These are phyloP conservation scores for Acanthosepion lycidas DNA, from an alignment of 2,888 invertebrate genomes.

Conservation along the genomic window DNA sequence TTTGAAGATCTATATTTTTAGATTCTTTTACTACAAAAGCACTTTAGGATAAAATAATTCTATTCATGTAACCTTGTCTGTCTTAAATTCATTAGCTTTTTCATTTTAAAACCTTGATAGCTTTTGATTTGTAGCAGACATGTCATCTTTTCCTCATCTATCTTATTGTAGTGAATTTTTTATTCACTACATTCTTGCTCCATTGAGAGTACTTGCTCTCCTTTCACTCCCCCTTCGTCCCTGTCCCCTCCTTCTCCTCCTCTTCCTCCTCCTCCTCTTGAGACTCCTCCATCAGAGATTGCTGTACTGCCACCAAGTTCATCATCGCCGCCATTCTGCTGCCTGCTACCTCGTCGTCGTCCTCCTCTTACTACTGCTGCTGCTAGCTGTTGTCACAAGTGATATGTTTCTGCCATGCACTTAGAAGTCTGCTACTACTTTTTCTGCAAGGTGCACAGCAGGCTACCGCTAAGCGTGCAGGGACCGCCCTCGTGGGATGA, in stretches of 20 bases:
- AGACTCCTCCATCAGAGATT: conserved; percentile 21
- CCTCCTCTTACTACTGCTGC: conserved; percentile 21
- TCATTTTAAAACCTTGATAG: not conserved
- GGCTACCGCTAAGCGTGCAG: conserved; percentile 47
- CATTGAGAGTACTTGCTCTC: not conserved
- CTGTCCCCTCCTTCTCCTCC: not conserved
- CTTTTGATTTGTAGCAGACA: not conserved
- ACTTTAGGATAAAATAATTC: not conserved
- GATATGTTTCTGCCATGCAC: conserved; percentile 47
- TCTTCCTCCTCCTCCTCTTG: not conserved
- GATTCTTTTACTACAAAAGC: not conserved
- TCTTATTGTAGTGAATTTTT: conserved; percentile 10
- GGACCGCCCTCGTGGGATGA: conserved; percentile 48
- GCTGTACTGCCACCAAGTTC: conserved; percentile 45
- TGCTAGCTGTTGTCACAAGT: conserved; percentile 45
- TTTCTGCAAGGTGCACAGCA: conserved; percentile 49
- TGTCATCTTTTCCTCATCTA: not conserved
- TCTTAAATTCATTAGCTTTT: not conserved
- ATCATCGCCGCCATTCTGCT: conserved; percentile 37
- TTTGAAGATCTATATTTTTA: not conserved
- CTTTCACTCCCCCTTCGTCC: not conserved
- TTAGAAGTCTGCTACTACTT: conserved; percentile 48
- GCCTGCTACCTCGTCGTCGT: conserved; percentile 36
- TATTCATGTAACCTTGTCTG: not conserved
- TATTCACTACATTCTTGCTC: conserved; percentile 1